Evolutionary conservation across 2,888 invertebrate species (phyloP), one percentile per base, ranked within the genome.

Genomic region (Lithosia quadra): DNA sequence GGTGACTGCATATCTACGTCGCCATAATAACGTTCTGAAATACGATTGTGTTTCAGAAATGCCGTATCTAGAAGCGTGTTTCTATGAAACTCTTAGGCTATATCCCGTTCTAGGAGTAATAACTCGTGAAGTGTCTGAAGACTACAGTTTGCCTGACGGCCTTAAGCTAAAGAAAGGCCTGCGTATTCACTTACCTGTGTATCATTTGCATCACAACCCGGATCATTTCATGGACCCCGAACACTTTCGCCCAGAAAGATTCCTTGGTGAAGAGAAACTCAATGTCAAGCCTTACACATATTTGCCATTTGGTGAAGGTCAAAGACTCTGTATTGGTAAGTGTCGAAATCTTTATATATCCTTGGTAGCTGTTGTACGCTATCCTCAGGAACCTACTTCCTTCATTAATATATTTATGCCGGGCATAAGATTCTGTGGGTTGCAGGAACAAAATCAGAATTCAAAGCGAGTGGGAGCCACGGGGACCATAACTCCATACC

Each of bases 231-330:
- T 90, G 0, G 86, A 92, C 0, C 93, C 93, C 0, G 84, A 91
- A 8, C 57, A 76, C 67, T 94, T 78, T 66, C 76, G 71, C 0
- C 94, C 93, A 0, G 91, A 92, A 61, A 77, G 94, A 34, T 93
- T 93, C 73, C 70, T 88, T 0, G 80, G 79, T 0, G 88, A 86
- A 2, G 81, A 87, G 24, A 91, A 82, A 62, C 67, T 74, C 0
- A 82, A 86, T 18, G 83, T 92, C 3, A 87, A 73, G 24, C 90
- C 89, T 0, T 92, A 86, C 63, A 90, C 89, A 0, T 93, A 89
- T 69, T 74, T 92, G 62, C 92, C 93, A 0, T 94, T 92, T 69
- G 93, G 93, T 18, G 92, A 91, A 70, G 92, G 93, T 2, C 91
- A 88, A 0, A 86, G 92, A 69, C 80, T 86, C 57, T 93, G 93